These are phyloP conservation scores for Melanostigma gelatinosum DNA, from an alignment of 2,113 vertebrate species.

Conservation along the genomic window DNA sequence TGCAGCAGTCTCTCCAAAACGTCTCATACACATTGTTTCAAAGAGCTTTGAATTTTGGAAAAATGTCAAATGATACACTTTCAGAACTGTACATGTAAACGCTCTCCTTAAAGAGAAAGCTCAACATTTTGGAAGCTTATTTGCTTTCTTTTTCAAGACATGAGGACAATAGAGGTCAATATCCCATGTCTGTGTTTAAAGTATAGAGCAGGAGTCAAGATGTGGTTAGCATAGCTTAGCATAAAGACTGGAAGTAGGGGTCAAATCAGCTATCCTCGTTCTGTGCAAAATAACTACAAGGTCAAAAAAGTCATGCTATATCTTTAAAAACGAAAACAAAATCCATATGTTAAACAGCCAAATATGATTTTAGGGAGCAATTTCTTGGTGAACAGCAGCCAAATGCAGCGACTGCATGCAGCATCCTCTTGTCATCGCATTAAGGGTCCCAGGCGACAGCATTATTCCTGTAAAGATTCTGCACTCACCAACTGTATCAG, in stretches of 20 bases:
- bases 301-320: not conserved
- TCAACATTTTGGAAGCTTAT: not conserved
- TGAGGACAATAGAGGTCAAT: not conserved
- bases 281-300: too few species aligned
- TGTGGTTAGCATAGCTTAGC: not conserved
- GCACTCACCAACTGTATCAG: not conserved
- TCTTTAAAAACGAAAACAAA: not conserved
- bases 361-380: too few species aligned
- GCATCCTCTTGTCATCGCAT: not conserved
- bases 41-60: not conserved
- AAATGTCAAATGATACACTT: not conserved
- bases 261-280: not conserved
- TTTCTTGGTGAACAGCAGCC: too few species aligned
- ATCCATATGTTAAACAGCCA: not conserved
- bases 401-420: too few species aligned
- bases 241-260: not conserved
- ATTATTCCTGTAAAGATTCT: not conserved
- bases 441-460: not conserved
- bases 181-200: not conserved
- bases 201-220: not conserved
- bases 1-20: not conserved
- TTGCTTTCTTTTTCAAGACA: not conserved
- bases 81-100: not conserved
- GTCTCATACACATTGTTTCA: not conserved
- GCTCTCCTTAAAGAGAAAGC: too few species aligned